phyloP scores from a whole-genome alignment of 2,113 vertebrate genomes.

The Pantherophis guttatus region DNA sequence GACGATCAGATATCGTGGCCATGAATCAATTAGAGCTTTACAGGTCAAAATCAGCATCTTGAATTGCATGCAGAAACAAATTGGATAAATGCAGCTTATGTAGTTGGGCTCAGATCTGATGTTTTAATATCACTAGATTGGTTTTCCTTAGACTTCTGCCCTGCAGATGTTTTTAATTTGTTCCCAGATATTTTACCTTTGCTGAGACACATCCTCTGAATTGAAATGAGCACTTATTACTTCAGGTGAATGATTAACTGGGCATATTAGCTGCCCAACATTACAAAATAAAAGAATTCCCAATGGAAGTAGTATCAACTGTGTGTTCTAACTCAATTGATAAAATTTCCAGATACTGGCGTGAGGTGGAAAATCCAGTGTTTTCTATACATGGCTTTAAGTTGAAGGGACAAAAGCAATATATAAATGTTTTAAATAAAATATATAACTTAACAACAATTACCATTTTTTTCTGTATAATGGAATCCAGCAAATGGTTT shows the following conservation, averaged over 20 bases:
- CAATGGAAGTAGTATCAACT: background rate
- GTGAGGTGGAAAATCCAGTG: background rate
- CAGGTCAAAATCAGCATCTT: background rate
- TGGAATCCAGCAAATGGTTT: accelerated
- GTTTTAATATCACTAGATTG: background rate
- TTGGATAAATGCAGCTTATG: background rate
- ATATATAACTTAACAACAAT: background rate
- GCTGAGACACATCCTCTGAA: background rate
- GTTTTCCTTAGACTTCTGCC: background rate
- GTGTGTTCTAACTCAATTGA: background rate
- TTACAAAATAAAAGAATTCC: conserved; percentile 25
- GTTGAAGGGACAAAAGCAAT: background rate
- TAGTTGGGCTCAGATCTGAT: background rate
- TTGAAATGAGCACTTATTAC: conserved; percentile 5
- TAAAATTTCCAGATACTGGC: background rate
- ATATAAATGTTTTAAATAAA: background rate
- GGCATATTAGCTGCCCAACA: background rate
- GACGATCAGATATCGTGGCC: background rate
- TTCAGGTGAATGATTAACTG: conserved; percentile 17
- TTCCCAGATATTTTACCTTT: background rate
- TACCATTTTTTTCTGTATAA: background rate
- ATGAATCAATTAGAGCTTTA: background rate
- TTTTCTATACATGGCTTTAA: background rate
- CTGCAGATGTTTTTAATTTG: background rate
- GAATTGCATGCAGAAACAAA: background rate